These are phyloP conservation scores for Gobio gobio DNA, from an alignment of 2,113 vertebrate genomes.

Conservation along the genomic window DNA sequence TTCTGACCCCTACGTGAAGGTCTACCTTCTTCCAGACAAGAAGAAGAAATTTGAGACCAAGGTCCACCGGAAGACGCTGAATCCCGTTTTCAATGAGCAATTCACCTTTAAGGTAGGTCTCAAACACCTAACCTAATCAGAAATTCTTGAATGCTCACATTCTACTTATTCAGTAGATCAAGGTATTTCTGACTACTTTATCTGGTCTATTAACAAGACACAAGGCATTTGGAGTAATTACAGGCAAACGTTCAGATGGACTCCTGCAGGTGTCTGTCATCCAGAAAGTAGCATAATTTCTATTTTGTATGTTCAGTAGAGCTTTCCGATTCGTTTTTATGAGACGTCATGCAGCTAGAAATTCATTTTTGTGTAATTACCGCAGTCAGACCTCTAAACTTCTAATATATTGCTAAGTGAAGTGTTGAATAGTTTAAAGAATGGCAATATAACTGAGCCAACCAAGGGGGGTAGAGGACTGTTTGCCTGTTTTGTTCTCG, in stretches of 20 bases:
- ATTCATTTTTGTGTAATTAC: slow-evolving; percentile 10
- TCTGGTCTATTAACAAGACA: slow-evolving; percentile 72
- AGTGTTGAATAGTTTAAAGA: slow-evolving; percentile 19
- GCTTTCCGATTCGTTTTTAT: neutral
- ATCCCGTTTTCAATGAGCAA: slow-evolving; percentile 88
- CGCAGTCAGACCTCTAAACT: slow-evolving; percentile 10
- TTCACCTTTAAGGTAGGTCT: slow-evolving; percentile 87
- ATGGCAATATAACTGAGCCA: neutral
- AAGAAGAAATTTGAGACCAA: slow-evolving; percentile 92
- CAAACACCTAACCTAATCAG: neutral
- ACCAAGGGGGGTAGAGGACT: neutral
- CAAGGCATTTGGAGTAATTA: neutral
- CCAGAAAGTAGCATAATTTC: neutral
- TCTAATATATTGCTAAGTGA: slow-evolving; percentile 33
- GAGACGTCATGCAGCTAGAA: slow-evolving; percentile 15
- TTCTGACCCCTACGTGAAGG: slow-evolving; percentile 89
- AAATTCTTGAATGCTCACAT: neutral
- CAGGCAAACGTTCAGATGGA: neutral
- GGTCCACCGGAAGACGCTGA: slow-evolving; percentile 91
- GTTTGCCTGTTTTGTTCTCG: neutral
- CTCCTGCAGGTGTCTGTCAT: slow-evolving; percentile 27
- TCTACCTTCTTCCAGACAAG: slow-evolving; percentile 90
- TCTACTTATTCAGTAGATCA: neutral
- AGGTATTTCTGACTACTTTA: slow-evolving; percentile 42
- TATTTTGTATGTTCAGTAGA: neutral